Percentiles rank a stretch among this genome's conserved stretches.
These are phyloP conservation scores for Antechinus stuartii DNA, from an alignment of 2,113 vertebrate genomes.

Conservation along the genomic window DNA sequence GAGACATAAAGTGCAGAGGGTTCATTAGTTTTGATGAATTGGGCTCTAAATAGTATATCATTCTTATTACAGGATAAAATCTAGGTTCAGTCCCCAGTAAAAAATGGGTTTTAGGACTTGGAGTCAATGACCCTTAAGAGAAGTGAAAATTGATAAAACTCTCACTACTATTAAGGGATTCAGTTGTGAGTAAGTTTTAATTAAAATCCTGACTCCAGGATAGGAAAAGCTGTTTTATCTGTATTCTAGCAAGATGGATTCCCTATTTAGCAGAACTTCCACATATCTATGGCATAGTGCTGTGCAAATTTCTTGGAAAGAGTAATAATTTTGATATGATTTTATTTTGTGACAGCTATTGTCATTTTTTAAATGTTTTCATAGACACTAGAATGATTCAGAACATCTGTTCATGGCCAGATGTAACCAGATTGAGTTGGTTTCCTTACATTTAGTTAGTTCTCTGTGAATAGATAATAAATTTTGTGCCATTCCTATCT, in stretches of 20 bases:
- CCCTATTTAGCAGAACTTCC: neutral
- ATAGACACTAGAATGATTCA: neutral
- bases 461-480: neutral
- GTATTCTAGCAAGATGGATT: neutral
- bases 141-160: neutral
- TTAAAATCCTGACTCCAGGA: neutral
- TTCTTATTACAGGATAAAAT: constrained; percentile 48
- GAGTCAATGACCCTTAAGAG: neutral
- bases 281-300: neutral
- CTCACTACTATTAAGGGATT: neutral
- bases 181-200: neutral
- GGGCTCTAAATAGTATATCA: constrained; percentile 47
- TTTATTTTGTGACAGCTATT: neutral
- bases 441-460: neutral
- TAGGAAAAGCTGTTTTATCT: neutral
- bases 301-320: neutral
- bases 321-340: neutral
- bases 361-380: neutral
- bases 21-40: constrained; percentile 78
- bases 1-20: constrained; percentile 55
- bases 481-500: neutral
- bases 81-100: neutral
- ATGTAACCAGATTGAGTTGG: neutral
- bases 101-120: neutral
- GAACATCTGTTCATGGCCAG: neutral